These are phyloP conservation scores for Aphodius sticticus DNA, from an alignment of 2,888 invertebrate genomes.

Conservation along the genomic window DNA sequence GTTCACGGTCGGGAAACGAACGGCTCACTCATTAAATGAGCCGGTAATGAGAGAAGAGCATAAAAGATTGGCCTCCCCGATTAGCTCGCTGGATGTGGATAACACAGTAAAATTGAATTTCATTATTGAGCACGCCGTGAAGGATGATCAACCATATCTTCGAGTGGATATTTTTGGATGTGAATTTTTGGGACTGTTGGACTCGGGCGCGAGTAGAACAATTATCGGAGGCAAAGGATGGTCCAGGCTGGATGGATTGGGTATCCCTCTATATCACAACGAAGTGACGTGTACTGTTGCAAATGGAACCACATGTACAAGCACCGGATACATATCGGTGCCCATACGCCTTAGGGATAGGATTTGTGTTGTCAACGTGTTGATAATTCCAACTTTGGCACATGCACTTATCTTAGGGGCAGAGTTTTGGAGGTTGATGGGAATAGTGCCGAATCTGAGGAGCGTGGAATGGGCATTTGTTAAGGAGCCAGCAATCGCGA, in stretches of 20 bases:
- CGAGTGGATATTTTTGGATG: constrained; percentile 15
- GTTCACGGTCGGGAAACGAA: too few species aligned
- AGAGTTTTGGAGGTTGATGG: constrained; percentile 36
- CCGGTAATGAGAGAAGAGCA: constrained; percentile 5
- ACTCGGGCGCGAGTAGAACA: constrained; percentile 29
- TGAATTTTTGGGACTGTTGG: constrained; percentile 24
- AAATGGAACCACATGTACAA: not conserved
- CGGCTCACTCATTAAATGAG: not conserved
- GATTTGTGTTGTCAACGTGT: not conserved
- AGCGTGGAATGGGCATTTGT: constrained; percentile 32
- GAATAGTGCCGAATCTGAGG: constrained; percentile 36
- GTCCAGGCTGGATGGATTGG: not conserved
- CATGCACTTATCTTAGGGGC: constrained; percentile 33
- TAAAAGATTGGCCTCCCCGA: not conserved
- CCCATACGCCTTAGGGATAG: constrained; percentile 7
- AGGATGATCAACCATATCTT: constrained; percentile 29
- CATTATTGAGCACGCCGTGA: constrained; percentile 5
- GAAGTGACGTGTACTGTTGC: not conserved
- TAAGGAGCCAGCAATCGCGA: too few species aligned
- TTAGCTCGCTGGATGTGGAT: too few species aligned
- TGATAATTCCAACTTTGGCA: constrained; percentile 30
- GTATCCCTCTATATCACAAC: not conserved
- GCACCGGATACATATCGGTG: not conserved
- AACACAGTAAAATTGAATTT: not conserved
- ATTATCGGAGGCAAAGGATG: constrained; percentile 5